A percentile compares a stretch with the other conserved stretches of the same genome.
phyloP scores from a whole-genome alignment of 2,797 vertebrate species.

The Halcyon badia region DNA sequence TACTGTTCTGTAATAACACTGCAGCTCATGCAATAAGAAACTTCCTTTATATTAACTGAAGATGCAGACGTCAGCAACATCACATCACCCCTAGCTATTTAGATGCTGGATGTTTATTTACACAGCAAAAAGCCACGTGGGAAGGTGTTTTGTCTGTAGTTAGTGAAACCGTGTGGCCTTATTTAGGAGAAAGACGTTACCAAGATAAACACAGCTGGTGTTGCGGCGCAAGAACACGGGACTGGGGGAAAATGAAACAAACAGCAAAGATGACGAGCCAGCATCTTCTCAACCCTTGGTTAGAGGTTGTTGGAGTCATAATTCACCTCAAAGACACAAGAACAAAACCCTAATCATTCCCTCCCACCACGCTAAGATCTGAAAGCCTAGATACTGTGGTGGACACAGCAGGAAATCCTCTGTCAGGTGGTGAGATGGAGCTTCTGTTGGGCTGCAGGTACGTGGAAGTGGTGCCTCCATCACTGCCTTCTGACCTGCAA shows the following conservation, averaged over 20 bases:
- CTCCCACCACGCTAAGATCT: not conserved
- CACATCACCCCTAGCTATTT: not conserved
- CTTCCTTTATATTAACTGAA: constrained; percentile 19
- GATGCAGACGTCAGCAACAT: not conserved
- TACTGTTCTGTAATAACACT: not conserved
- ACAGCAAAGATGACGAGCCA: constrained; percentile 14
- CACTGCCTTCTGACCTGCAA: not conserved
- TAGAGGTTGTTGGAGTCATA: not conserved
- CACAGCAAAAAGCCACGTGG: constrained; percentile 43
- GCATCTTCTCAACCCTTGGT: constrained; percentile 22
- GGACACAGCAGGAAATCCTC: not conserved
- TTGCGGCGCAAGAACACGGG: not conserved
- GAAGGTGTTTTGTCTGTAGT: constrained; percentile 50
- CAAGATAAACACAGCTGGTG: constrained; percentile 70
- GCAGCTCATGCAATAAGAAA: not conserved
- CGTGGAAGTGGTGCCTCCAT: not conserved
- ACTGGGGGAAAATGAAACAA: not conserved
- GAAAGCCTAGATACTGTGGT: not conserved
- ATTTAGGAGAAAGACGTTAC: constrained; percentile 30
- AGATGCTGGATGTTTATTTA: constrained; percentile 57
- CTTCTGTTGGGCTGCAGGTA: not conserved
- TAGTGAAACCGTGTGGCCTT: constrained; percentile 42
- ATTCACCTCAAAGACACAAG: constrained; percentile 7
- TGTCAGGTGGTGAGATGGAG: not conserved
- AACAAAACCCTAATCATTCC: not conserved